Evolutionary conservation across 2,113 vertebrate species (phyloP), one percentile per base, ranked within the genome.

Genomic region (Herpailurus yagouaroundi): DNA sequence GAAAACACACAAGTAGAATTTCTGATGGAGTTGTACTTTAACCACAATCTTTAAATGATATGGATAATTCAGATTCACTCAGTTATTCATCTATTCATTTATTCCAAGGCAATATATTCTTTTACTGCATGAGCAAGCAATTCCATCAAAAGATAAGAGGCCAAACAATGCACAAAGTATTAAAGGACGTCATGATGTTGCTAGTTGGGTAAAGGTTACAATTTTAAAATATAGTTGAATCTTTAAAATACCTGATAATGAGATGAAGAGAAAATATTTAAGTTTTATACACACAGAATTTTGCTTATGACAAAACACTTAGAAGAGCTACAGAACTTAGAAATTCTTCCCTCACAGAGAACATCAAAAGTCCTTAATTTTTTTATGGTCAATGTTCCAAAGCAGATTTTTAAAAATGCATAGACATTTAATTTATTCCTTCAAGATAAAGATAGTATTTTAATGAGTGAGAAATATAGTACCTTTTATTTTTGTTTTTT

Each of bases 151-250:
- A 55, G 15, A 4, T 79, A 15, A 48, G 27, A n/a, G 48, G 48
- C 31, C 38, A 13, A 48, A 71, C 83, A 71, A 73, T 27, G 36
- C 1, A 48, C 23, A 25, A 29, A 89, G 16, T 41, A 36, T 25
- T 80, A 48, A 88, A 71, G 13, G 41, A 21, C 18, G 9, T 73
- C 63, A 31, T 16, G 16, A 69, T 25, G 12, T 74, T 64, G 7
- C 18, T 86, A 92, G 71, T 6, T 41, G 45, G 60, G 3, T 52
- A 83, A 84, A 83, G 89, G 48, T 23, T 76, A 48, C 21, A 50
- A 91, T 80, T 94, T 94, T 80, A 68, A 89, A 95, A 63, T 88
- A 66, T 3, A 90, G 60, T 64, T 38, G 33, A 89, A 68, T n/a
- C 41, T 74, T 69, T 13, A 14, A 94, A 57, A 79, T n/a, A 55